Evolutionary conservation across 2,113 vertebrate genomes (phyloP), one percentile per base, ranked within the genome.

Genomic region (Mirounga angustirostris): DNA sequence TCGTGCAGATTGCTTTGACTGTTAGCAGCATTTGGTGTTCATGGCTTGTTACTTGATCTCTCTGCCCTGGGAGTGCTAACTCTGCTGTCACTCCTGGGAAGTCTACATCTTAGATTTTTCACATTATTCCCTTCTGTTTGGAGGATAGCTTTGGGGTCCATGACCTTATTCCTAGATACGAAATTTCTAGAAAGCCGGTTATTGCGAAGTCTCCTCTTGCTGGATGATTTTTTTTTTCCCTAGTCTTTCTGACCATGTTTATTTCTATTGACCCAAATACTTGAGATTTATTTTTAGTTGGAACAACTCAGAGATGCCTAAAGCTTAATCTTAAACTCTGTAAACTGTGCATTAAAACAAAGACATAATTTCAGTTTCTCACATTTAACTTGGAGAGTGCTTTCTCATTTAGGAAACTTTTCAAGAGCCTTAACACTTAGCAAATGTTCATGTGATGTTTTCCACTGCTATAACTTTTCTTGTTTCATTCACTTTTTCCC

Each of bases 261-360:
- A 92, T 97, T 97, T 96, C 80, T 96, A 0, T 97, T 97, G 94
- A 95, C 89, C 86, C 89, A 96, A 80, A 96, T 97, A 89, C 73
- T 97, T 93, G 59, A 85, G 58, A 82, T 94, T 94, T 97, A 92
- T 95, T 97, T 98, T 95, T 95, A 96, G 95, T 69, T 92, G 74
- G 54, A 87, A 89, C 83, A 95, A 63, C 82, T n/a, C 46, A 86
- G 88, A 95, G 83, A 93, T 96, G 61, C 58, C 69, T 87, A 43
- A 96, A 94, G 50, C 33, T 89, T 96, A 79, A 79, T 91, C 61
- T 86, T 94, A 69, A 97, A 84, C 43, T 74, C 30, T 74, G 2
- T 87, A 89, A 89, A 96, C 36, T 86, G 73, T 92, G 28, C 28
- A 15, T 89, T 88, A 28, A 94, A 30, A 65, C 46, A 89, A 50